phyloP scores from a whole-genome alignment of 1,140 invertebrate species.

The Drosophila aff. region DNA sequence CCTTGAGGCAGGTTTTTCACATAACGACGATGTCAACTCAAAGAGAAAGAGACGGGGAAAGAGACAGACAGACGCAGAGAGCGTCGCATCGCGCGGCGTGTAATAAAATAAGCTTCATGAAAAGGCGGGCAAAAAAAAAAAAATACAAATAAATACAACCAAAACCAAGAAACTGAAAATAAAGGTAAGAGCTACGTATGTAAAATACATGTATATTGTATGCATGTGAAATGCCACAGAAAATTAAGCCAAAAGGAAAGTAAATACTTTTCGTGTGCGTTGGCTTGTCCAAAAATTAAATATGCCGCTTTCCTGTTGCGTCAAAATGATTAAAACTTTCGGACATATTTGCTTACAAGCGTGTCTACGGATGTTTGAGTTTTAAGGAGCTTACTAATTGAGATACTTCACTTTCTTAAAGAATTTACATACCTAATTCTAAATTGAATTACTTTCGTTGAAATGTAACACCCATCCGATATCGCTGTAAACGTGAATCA shows the following conservation, averaged over 20 bases:
- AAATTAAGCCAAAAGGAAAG: slow-evolving; percentile 20
- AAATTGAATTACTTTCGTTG: not conserved
- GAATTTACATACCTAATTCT: not conserved
- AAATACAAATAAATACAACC: not conserved
- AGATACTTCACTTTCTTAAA: not conserved
- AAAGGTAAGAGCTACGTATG: slow-evolving; percentile 32
- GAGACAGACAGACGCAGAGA: slow-evolving; percentile 15
- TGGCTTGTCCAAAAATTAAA: slow-evolving; percentile 9
- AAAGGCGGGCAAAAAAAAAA: slow-evolving; percentile 37
- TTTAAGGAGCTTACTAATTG: slow-evolving; percentile 2
- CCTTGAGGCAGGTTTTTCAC: slow-evolving; percentile 82
- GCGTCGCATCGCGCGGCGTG: slow-evolving; percentile 8
- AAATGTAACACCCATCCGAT: not conserved
- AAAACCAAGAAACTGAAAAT: slow-evolving; percentile 5
- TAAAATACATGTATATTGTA: slow-evolving; percentile 22
- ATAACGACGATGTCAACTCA: slow-evolving; percentile 43
- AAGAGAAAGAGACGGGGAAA: slow-evolving; percentile 2
- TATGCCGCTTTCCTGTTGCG: slow-evolving; percentile 11
- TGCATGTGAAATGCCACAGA: slow-evolving; percentile 31
- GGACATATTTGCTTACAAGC: slow-evolving; percentile 2
- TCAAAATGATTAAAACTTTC: slow-evolving; percentile 23
- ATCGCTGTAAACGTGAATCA: not conserved
- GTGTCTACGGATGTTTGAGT: too few species aligned
- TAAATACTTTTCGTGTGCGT: slow-evolving; percentile 30
- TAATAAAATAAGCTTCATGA: slow-evolving; percentile 60